A percentile compares a stretch with the other conserved stretches of the same genome.
Conservation (phyloP, 2,888 invertebrate species). For the Timema cristinae region DNA sequence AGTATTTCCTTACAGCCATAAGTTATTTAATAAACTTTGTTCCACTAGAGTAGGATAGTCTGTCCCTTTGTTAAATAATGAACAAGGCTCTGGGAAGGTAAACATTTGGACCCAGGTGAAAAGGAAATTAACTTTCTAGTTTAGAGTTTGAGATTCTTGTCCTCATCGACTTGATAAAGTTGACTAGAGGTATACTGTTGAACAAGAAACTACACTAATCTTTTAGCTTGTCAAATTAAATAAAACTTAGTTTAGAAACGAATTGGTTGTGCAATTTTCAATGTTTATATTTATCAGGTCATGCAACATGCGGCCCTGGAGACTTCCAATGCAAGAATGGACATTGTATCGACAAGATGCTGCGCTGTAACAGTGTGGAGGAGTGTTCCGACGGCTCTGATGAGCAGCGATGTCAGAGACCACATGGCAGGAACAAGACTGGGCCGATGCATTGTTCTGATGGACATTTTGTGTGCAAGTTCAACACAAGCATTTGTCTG, state of each 20-base stretch:
- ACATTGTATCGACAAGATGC: constrained; percentile 51
- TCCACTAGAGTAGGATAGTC: too few relatives aligned
- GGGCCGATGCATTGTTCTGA: background rate
- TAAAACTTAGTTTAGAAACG: too few relatives aligned
- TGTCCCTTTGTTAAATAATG: too few relatives aligned
- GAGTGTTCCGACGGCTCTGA: constrained; percentile 47
- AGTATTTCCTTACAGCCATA: too few relatives aligned
- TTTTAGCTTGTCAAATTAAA: background rate
- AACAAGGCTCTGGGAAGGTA: too few relatives aligned
- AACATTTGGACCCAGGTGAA: too few relatives aligned
- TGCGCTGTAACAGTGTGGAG: constrained; percentile 55
- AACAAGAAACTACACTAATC: background rate
- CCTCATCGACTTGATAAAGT: too few relatives aligned
- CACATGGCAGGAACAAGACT: background rate
- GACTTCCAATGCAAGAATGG: constrained; percentile 52
- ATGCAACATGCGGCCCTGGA: constrained; percentile 44
- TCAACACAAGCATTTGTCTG: constrained; percentile 11
- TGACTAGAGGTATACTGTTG: background rate
- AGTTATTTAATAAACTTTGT: too few relatives aligned
- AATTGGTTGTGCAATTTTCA: too few relatives aligned
- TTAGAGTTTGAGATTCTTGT: too few relatives aligned
- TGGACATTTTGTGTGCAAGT: constrained; percentile 6
- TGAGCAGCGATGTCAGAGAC: constrained; percentile 29
- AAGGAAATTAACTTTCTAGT: too few relatives aligned
- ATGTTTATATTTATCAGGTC: background rate